Conservation (phyloP, 2,113 vertebrate genomes). For the Odocoileus virginianus region DNA sequence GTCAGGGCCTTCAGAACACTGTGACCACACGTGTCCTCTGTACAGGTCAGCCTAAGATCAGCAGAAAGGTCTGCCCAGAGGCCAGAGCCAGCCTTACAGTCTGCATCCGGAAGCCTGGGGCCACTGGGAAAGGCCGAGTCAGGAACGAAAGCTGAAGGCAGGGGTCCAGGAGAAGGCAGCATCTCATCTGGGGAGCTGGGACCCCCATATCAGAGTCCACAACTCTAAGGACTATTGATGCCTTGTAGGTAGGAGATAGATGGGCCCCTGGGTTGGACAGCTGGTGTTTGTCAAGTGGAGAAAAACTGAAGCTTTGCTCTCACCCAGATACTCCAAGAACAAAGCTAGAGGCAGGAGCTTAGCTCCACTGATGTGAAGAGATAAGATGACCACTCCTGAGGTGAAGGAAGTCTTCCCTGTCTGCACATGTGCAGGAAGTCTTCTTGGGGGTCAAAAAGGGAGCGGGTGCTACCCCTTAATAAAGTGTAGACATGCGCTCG, state of each 20-base stretch:
- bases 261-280: not conserved
- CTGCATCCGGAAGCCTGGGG: not conserved
- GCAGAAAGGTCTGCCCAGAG: not conserved
- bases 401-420: not conserved
- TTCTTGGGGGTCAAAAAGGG: not conserved
- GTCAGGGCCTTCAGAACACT: not conserved
- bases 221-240: not conserved
- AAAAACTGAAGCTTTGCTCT: not conserved
- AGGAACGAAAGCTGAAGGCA: too few species aligned
- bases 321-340: not conserved
- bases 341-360: not conserved
- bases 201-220: not conserved
- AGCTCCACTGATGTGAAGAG: not conserved
- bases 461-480: not conserved
- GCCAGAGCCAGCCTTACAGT: not conserved
- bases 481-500: not conserved
- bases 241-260: not conserved
- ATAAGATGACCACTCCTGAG: not conserved
- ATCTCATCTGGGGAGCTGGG: not conserved
- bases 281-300: not conserved
- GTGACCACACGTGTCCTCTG: rapidly evolving
- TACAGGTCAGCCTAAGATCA: too few species aligned
- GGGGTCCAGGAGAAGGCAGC: not conserved
- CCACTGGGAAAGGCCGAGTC: not conserved
- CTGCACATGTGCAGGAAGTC: not conserved